Evolutionary conservation across 2,888 invertebrate species (phyloP).

Genomic region (Drosophila conformis): DNA sequence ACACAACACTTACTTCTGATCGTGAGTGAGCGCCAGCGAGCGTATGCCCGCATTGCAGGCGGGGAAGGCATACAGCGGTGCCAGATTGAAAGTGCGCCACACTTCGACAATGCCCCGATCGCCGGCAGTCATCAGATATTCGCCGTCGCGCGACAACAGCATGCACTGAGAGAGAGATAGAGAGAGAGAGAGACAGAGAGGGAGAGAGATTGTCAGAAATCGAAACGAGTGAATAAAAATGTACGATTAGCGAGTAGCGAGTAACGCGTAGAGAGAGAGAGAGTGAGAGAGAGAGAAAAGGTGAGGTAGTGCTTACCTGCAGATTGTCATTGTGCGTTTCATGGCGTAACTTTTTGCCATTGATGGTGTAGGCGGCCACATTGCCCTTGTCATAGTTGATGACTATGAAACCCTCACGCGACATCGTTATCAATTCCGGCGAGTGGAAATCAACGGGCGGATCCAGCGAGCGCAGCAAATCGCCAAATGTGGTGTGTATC

Average conservation of each 20-base stretch:
- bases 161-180: slow-evolving; percentile 88
- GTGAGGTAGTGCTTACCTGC: slow-evolving; percentile 88
- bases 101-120: slow-evolving; percentile 99
- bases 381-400: slow-evolving; percentile 97
- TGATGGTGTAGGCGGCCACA: slow-evolving; percentile 97
- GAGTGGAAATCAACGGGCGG: slow-evolving; percentile 91
- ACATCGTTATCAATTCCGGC: slow-evolving; percentile 96
- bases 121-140: slow-evolving; percentile 99
- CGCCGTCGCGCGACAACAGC: slow-evolving; percentile 98
- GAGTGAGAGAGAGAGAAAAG: background rate
- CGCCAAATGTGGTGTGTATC: slow-evolving; percentile 99
- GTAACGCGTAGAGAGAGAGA: background rate
- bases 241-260: background rate
- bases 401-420: slow-evolving; percentile 97
- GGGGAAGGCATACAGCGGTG: slow-evolving; percentile 98
- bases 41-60: slow-evolving; percentile 97
- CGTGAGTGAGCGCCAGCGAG: slow-evolving; percentile 97
- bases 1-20: slow-evolving; percentile 93
- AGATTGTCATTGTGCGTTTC: slow-evolving; percentile 97
- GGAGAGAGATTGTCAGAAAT: background rate
- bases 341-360: slow-evolving; percentile 94
- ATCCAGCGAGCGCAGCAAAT: slow-evolving; percentile 95
- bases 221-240: background rate
- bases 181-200: background rate
- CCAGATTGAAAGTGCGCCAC: slow-evolving; percentile 98